Evolutionary conservation across 2,888 invertebrate species (phyloP).

Genomic region (Tinea pellionella): DNA sequence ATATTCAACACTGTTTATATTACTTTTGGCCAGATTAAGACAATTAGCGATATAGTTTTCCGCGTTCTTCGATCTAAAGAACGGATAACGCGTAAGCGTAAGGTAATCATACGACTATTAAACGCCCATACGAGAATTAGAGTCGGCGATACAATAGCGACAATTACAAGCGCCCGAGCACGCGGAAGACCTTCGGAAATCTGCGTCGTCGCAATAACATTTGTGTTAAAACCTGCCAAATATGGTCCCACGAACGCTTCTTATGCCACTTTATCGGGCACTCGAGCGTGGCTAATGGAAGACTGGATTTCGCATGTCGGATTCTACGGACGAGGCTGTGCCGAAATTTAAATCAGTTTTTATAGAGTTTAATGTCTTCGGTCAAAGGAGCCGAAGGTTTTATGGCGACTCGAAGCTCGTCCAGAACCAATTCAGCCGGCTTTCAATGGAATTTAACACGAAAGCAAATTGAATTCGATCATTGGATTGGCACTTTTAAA

Average conservation of each 20-base stretch:
- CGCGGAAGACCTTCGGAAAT: constrained; percentile 22
- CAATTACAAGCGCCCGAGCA: constrained; percentile 24
- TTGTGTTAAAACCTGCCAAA: constrained; percentile 10
- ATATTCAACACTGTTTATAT: not conserved
- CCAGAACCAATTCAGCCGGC: constrained; percentile 2
- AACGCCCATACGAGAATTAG: constrained; percentile 49
- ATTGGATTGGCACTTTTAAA: not conserved
- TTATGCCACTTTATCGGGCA: constrained; percentile 2
- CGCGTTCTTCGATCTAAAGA: constrained; percentile 28
- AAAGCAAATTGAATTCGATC: not conserved
- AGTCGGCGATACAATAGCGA: constrained; percentile 31
- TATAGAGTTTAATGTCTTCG: constrained; percentile 12
- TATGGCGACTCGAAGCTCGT: not conserved
- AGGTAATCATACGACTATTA: constrained; percentile 40
- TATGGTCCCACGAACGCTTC: constrained; percentile 11
- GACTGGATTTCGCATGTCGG: constrained; percentile 10
- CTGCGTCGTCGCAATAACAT: constrained; percentile 15
- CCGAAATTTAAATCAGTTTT: constrained; percentile 13
- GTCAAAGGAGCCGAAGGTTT: constrained; percentile 11
- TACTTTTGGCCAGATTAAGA: not conserved
- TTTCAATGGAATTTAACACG: not conserved
- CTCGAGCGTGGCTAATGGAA: constrained; percentile 8
- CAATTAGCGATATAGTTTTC: constrained; percentile 22
- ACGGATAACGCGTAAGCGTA: constrained; percentile 26
- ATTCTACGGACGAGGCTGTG: constrained; percentile 4